These are phyloP conservation scores for Siderastrea radians DNA, from an alignment of 92 coral and sea anemone genomes.

Conservation along the genomic window DNA sequence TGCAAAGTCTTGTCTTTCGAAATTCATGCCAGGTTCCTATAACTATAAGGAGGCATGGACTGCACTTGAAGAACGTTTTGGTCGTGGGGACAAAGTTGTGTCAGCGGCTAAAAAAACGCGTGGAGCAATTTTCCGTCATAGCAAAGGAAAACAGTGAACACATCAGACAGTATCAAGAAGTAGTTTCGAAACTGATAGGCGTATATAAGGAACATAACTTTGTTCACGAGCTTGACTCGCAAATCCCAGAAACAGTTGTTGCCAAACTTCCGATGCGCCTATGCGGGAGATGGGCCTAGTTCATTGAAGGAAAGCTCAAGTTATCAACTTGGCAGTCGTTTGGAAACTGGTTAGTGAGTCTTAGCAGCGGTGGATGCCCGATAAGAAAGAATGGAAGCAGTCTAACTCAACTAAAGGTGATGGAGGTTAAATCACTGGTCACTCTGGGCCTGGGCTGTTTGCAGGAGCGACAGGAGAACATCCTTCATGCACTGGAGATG, in stretches of 20 bases:
- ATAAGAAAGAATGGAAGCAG: too few relatives aligned
- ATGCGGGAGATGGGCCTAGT: background rate
- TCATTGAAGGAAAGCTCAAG: constrained; percentile 23
- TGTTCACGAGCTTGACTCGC: constrained; percentile 29
- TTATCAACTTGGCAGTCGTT: constrained; percentile 23
- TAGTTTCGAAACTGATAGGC: constrained; percentile 28
- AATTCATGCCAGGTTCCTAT: constrained; percentile 49
- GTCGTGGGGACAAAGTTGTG: constrained; percentile 21
- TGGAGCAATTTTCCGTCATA: constrained; percentile 20
- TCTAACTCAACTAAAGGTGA: too few relatives aligned
- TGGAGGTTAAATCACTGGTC: background rate
- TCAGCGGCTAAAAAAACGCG: constrained; percentile 2
- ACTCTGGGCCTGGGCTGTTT: background rate
- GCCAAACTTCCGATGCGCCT: constrained; percentile 23
- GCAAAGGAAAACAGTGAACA: constrained; percentile 2
- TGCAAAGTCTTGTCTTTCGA: constrained; percentile 24
- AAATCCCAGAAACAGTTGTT: constrained; percentile 33
- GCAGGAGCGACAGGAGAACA: background rate
- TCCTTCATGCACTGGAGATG: background rate
- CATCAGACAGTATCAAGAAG: constrained; percentile 39
- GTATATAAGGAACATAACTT: constrained; percentile 35
- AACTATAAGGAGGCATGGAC: constrained; percentile 21
- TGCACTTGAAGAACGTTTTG: constrained; percentile 26
- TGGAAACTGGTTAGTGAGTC: constrained; percentile 5
- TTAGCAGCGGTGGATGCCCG: background rate